phyloP scores from a whole-genome alignment of 2,888 invertebrate species.

The Cylloceria caligata region DNA sequence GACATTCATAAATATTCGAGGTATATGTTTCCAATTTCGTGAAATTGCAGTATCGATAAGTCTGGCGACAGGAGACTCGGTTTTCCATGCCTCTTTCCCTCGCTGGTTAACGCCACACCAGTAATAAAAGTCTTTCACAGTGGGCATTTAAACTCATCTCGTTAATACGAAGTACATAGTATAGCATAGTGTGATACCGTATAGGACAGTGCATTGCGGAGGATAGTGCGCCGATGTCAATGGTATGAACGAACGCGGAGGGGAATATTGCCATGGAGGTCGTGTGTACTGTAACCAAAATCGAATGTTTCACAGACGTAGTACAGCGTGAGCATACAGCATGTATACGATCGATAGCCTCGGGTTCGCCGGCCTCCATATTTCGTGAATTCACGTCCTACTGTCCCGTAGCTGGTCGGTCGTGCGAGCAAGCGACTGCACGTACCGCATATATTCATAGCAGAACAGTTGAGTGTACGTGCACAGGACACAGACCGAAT shows the following conservation, averaged over 20 bases:
- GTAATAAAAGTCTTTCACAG: conserved; percentile 50
- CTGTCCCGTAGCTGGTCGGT: conserved; percentile 37
- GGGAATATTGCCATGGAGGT: conserved; percentile 57
- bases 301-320: conserved; percentile 66
- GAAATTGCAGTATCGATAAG: conserved; percentile 48
- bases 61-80: conserved; percentile 35
- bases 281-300: conserved; percentile 64
- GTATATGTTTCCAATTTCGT: conserved; percentile 25
- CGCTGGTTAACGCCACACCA: conserved; percentile 17
- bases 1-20: conserved; percentile 25
- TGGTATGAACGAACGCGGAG: conserved; percentile 50
- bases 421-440: conserved; percentile 28
- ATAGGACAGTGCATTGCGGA: neutral
- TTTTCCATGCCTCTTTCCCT: conserved; percentile 12
- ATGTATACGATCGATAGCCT: conserved; percentile 48
- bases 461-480: conserved; percentile 28
- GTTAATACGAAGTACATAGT: conserved; percentile 41
- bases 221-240: conserved; percentile 34
- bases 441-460: conserved; percentile 47
- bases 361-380: conserved; percentile 59
- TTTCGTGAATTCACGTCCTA: conserved; percentile 61
- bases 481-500: conserved; percentile 50
- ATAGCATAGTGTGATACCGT: neutral
- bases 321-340: conserved; percentile 29
- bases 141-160: conserved; percentile 52